Evolutionary conservation across 2,888 invertebrate genomes (phyloP), one percentile per base, ranked within the genome.

Genomic region (Pocota personata): DNA sequence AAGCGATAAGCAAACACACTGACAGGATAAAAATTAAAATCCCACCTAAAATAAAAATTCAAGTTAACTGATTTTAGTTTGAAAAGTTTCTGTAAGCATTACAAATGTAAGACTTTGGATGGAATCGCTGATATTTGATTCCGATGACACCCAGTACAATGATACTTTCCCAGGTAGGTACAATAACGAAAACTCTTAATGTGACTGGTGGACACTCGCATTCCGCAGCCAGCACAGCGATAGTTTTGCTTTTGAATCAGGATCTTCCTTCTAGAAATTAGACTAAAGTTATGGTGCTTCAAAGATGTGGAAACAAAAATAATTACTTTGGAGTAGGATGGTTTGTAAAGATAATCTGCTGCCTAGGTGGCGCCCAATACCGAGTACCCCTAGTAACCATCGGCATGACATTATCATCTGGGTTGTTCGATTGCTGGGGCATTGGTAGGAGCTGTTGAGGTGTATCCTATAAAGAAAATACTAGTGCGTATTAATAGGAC

Each of bases 61-160:
- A 19, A 37, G 19, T 57, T 19, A 19, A 48, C 48, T 3, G 4
- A 12, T 37, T 27, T 14, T 21, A 10, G 0, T 3, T 58, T 2
- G 14, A 37, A 10, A 16, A 19, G 6, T 27, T 16, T 2, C 1
- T 12, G 6, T 12, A 10, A 5, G 16, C 10, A 88, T 86, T 88
- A 90, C 90, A 87, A 80, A 72, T 91, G 90, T 66, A 96, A 91
- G 80, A 96, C 94, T 90, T 94, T 93, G 3, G 95, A 95, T 8
- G 96, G 96, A 89, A 97, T 96, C 86, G 95, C 92, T 3, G 95
- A 94, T 76, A 95, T 93, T 90, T 96, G 95, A 91, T 96, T 96
- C 24, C 95, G 95, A 92, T 97, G 97, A 91, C 97, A 97, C 55
- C 96, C 96, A 10, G 97, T 96, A 90, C 97, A 97, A 92, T 97